These are phyloP conservation scores for Arenaria interpres DNA, from an alignment of 2,113 vertebrate species.

Conservation along the genomic window DNA sequence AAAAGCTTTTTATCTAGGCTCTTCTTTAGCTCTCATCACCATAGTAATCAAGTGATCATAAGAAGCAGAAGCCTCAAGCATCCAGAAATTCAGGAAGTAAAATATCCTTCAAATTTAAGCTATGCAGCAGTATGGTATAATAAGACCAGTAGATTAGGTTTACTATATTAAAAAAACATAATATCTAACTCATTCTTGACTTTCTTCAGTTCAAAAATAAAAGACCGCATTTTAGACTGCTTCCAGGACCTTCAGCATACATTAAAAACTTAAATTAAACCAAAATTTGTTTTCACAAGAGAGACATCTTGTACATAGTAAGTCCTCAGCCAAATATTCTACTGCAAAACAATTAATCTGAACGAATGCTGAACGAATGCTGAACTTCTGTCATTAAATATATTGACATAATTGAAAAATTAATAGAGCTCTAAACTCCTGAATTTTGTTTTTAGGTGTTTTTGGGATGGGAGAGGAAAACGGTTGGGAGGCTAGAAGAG, in stretches of 20 bases:
- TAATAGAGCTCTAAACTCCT: neutral
- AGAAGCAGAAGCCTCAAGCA: neutral
- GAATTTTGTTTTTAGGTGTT: neutral
- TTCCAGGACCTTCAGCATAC: neutral
- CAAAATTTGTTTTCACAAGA: neutral
- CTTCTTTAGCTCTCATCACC: conserved; percentile 29
- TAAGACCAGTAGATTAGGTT: neutral
- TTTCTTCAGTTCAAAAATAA: neutral
- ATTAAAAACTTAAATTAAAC: neutral
- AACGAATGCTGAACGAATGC: neutral
- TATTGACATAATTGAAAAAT: neutral
- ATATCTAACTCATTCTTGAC: neutral
- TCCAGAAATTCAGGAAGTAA: conserved; percentile 38
- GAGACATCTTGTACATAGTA: neutral
- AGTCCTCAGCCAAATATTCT: neutral
- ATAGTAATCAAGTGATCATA: conserved; percentile 5
- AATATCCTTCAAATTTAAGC: conserved; percentile 34
- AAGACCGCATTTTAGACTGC: neutral
- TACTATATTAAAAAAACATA: neutral
- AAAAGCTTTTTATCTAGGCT: conserved; percentile 13
- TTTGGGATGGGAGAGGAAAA: neutral
- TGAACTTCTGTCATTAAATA: neutral
- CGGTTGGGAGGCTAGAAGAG: neutral
- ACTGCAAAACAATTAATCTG: neutral
- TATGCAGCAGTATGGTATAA: neutral